phyloP scores from a whole-genome alignment of 2,888 invertebrate species.

The Rhynchonema sp. region DNA sequence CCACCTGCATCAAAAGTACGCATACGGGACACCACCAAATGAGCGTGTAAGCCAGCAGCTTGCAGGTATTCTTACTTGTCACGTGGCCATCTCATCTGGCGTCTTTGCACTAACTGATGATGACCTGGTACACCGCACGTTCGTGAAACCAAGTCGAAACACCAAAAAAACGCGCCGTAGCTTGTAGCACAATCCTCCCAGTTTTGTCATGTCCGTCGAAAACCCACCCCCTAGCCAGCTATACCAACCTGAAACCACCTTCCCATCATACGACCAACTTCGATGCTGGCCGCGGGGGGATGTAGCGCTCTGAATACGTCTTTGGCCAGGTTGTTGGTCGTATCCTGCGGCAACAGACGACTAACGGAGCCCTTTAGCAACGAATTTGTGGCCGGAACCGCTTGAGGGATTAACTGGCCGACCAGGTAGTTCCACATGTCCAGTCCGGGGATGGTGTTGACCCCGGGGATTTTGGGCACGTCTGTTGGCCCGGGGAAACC shows the following conservation, averaged over 20 bases:
- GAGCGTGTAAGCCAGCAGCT: too few relatives aligned
- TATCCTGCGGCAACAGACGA: constrained; percentile 24
- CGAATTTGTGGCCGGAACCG: constrained; percentile 27
- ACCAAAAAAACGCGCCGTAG: too few relatives aligned
- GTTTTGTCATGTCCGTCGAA: too few relatives aligned
- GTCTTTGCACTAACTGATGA: too few relatives aligned
- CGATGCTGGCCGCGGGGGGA: constrained; percentile 26
- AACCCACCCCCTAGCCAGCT: too few relatives aligned
- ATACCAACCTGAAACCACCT: constrained; percentile 30
- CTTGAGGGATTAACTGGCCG: constrained; percentile 27
- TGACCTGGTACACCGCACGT: too few relatives aligned
- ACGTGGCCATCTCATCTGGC: too few relatives aligned
- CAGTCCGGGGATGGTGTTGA: constrained; percentile 28
- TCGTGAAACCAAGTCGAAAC: too few relatives aligned
- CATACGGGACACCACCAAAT: too few relatives aligned
- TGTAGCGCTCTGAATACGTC: constrained; percentile 26
- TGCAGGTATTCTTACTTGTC: too few relatives aligned
- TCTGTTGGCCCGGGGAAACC: constrained; percentile 24
- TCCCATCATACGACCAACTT: constrained; percentile 28
- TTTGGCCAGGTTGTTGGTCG: constrained; percentile 27
- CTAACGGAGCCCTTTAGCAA: constrained; percentile 26
- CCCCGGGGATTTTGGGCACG: constrained; percentile 26
- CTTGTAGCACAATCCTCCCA: too few relatives aligned
- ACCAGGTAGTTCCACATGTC: constrained; percentile 28
- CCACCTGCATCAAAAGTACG: too few relatives aligned